These are phyloP conservation scores for Gymnodraco acuticeps DNA, from an alignment of 2,797 vertebrate genomes.

Conservation along the genomic window DNA sequence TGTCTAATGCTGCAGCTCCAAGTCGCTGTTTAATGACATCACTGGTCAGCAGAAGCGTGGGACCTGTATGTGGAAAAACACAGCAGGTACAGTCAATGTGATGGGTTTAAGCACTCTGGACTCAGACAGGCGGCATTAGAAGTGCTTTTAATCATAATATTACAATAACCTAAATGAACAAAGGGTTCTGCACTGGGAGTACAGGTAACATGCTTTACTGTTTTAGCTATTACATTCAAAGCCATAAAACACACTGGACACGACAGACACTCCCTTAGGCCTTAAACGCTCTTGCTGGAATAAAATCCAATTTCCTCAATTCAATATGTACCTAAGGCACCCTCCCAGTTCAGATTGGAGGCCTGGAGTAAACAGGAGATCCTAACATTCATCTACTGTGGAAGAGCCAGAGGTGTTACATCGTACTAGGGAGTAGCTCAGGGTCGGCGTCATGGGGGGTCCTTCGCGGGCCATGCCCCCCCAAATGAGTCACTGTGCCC, in stretches of 20 bases:
- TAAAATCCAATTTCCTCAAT: constrained; percentile 8
- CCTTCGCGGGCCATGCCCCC: too few species aligned
- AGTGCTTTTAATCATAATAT: constrained; percentile 1
- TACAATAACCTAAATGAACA: background rate
- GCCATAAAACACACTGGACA: background rate
- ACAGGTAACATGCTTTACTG: background rate
- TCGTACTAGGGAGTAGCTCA: too few species aligned
- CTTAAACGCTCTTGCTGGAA: background rate
- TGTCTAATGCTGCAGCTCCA: constrained; percentile 93
- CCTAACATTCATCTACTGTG: too few species aligned
- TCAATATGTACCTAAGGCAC: background rate
- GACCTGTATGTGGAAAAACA: constrained; percentile 81
- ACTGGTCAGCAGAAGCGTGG: constrained; percentile 92
- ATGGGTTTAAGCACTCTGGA: background rate
- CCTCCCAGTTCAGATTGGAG: constrained; percentile 5
- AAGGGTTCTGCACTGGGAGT: background rate
- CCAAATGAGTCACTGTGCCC: too few species aligned
- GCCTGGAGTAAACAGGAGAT: background rate
- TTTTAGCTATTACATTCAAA: background rate
- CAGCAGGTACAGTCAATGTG: constrained; percentile 11
- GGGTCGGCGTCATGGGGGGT: too few species aligned
- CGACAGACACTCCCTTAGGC: background rate
- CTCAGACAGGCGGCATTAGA: background rate
- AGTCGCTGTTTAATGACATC: constrained; percentile 93
- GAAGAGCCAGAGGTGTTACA: too few species aligned